Conservation (phyloP, 1,140 invertebrate species). For the Caenorhabditis elegans region DNA sequence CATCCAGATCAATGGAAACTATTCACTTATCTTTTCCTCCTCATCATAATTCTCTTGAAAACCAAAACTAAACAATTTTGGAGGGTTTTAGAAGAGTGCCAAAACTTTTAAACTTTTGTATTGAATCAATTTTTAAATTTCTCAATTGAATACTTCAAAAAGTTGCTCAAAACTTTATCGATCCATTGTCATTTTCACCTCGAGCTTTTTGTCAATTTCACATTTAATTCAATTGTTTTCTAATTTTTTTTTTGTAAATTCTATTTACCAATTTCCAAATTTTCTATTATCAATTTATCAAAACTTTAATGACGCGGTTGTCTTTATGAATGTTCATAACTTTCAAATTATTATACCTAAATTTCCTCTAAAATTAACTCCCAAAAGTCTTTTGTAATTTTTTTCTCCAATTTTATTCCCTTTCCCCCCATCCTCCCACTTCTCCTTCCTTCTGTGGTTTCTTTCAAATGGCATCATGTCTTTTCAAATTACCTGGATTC, state of each 20-base stretch:
- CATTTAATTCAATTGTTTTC: background rate
- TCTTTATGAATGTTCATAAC: background rate
- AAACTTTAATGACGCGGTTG: conserved; percentile 11
- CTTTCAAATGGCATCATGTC: conserved; percentile 17
- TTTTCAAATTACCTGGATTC: background rate
- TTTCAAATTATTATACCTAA: background rate
- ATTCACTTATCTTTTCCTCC: background rate
- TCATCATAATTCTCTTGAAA: background rate
- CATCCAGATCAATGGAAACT: background rate
- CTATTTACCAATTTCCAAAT: too few species aligned
- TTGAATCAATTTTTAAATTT: background rate
- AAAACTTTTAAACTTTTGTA: background rate
- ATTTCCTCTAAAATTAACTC: background rate
- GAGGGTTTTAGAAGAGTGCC: conserved; percentile 28
- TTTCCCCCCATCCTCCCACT: background rate
- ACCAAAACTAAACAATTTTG: background rate
- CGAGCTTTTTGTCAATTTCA: background rate
- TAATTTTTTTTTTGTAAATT: background rate
- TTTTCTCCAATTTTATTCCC: background rate
- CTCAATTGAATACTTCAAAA: background rate
- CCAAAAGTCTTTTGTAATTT: conserved; percentile 7
- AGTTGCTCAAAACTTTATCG: conserved; percentile 14
- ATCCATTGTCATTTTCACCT: conserved; percentile 3
- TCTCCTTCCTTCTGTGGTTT: conserved; percentile 26
- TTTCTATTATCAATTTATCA: conserved; percentile 9